Evolutionary conservation across 2,113 vertebrate species (phyloP).

Genomic region (Saccopteryx bilineata): DNA sequence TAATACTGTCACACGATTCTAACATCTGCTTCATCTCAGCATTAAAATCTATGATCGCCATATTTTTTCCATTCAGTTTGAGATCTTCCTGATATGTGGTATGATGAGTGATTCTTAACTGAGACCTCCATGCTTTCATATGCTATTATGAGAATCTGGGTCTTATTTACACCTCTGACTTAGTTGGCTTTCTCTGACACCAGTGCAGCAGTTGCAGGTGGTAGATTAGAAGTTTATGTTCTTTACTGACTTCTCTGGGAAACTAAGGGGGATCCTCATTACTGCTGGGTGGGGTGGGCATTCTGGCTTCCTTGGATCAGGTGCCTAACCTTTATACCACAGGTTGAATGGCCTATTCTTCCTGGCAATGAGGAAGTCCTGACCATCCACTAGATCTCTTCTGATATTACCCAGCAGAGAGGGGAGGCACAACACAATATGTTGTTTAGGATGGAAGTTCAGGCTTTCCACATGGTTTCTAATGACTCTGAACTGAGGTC

Average conservation of each 20-base stretch:
- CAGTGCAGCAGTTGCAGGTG: no score
- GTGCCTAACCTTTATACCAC: rapidly evolving
- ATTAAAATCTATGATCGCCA: rapidly evolving
- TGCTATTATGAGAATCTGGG: background rate
- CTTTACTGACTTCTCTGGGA: no score
- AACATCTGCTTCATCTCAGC: no score
- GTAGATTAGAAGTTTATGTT: background rate
- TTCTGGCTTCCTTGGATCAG: background rate
- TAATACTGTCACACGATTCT: background rate
- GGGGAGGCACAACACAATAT: background rate
- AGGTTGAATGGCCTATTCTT: rapidly evolving
- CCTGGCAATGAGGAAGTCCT: background rate
- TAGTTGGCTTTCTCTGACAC: background rate
- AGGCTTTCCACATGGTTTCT: background rate
- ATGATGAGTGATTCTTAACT: background rate
- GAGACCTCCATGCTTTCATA: background rate
- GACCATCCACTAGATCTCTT: background rate
- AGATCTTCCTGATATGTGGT: background rate
- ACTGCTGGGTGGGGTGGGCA: background rate
- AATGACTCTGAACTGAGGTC: background rate
- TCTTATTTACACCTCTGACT: background rate
- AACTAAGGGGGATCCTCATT: no score
- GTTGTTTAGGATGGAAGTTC: no score
- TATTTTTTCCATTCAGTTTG: background rate
- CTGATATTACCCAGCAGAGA: background rate